Percentiles rank a stretch among this genome's conserved stretches.
These are phyloP conservation scores for Phoxinus phoxinus DNA, from an alignment of 2,113 vertebrate species.

Conservation along the genomic window DNA sequence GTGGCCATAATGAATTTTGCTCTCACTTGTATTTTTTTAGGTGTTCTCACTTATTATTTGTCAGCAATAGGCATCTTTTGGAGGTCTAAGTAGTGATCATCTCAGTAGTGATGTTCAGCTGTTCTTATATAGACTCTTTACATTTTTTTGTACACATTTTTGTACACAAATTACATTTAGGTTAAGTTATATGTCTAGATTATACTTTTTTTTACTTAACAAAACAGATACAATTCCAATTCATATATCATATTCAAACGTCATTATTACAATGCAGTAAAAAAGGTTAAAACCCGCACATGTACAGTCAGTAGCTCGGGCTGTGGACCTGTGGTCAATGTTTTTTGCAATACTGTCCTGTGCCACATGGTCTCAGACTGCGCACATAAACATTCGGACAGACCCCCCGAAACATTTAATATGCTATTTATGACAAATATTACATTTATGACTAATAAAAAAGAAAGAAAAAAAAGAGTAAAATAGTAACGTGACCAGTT, in stretches of 20 bases:
- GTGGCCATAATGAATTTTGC: conserved; percentile 31
- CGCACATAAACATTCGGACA: not conserved
- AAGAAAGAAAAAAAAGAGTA: too few species aligned
- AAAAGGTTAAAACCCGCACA: not conserved
- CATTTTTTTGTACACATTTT: too few species aligned
- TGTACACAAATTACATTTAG: not conserved
- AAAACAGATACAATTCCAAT: not conserved
- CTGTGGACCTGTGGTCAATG: not conserved
- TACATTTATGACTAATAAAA: not conserved
- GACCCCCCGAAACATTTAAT: not conserved
- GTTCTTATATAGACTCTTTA: not conserved
- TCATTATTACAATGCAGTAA: too few species aligned
- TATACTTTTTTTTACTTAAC: not conserved
- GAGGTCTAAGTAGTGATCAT: not conserved
- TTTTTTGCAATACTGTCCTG: conserved; percentile 33
- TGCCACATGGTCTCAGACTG: conserved; percentile 69
- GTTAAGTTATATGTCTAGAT: not conserved
- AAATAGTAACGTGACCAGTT: too few species aligned
- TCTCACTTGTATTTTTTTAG: not conserved
- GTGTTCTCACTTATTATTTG: not conserved
- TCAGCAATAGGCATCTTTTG: not conserved
- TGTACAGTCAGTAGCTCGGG: not conserved
- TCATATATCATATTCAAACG: not conserved
- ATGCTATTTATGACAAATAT: not conserved
- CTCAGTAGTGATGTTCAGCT: not conserved